Conservation (phyloP, 2,888 invertebrate genomes). For the Syrista parreyssii region DNA sequence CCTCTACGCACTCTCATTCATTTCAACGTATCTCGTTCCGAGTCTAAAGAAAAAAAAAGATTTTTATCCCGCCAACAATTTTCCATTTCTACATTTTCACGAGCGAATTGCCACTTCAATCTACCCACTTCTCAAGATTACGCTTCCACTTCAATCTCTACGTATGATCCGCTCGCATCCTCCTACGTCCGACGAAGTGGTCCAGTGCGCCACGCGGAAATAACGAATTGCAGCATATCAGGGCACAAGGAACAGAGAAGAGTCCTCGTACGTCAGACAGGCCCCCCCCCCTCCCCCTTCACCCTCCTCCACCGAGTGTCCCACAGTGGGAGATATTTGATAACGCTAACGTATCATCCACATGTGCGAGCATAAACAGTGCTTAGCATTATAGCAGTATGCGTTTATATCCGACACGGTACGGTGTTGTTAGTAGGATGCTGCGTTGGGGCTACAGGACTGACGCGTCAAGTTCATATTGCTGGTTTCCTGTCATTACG, state of each 20-base stretch:
- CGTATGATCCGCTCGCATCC: neutral
- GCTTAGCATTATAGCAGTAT: neutral
- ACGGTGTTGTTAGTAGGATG: neutral
- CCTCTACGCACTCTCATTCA: neutral
- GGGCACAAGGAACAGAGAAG: slow-evolving; percentile 10
- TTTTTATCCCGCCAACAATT: neutral
- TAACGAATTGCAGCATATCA: slow-evolving; percentile 21
- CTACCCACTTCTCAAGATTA: neutral
- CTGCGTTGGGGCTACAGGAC: slow-evolving; percentile 36
- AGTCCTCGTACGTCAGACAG: slow-evolving; percentile 8
- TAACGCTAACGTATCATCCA: neutral
- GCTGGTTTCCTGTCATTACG: slow-evolving; percentile 65
- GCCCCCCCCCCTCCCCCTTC: too few relatives aligned
- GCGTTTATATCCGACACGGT: neutral
- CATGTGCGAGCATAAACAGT: neutral
- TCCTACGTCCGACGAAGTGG: neutral
- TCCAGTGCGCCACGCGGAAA: slow-evolving; percentile 14
- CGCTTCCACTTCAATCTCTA: neutral
- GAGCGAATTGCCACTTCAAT: neutral
- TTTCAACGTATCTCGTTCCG: neutral
- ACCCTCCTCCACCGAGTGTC: neutral
- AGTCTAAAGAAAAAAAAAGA: neutral
- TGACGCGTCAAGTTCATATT: slow-evolving; percentile 65
- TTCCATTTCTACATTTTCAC: neutral
- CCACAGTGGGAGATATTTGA: neutral